Percentiles rank a stretch among this genome's conserved stretches.
Conservation (phyloP, 2,797 vertebrate species). For the Cynodonichthys magdalenae region DNA sequence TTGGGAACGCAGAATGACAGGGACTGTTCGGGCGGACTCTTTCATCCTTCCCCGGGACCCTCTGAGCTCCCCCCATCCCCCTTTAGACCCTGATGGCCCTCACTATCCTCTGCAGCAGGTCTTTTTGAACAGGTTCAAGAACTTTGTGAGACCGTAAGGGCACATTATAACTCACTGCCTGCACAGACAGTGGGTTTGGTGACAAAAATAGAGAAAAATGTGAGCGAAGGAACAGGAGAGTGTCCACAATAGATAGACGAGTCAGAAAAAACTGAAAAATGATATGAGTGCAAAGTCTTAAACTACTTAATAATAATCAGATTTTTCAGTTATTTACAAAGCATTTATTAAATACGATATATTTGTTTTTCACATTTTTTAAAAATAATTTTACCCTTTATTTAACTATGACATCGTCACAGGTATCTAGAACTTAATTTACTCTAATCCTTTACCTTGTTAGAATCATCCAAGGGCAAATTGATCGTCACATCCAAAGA, state of each 20-base stretch:
- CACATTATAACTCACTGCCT: constrained; percentile 67
- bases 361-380: not conserved
- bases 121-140: constrained; percentile 80
- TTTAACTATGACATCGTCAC: not conserved
- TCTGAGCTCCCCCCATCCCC: constrained; percentile 45
- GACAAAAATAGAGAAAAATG: constrained; percentile 54
- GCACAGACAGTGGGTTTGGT: constrained; percentile 42
- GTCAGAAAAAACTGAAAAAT: constrained; percentile 13
- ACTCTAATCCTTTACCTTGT: not conserved
- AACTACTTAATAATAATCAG: constrained; percentile 13
- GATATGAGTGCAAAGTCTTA: constrained; percentile 15
- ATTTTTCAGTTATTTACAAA: constrained; percentile 25
- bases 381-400: no score
- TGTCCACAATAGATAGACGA: not conserved
- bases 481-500: constrained; percentile 70
- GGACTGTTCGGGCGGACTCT: constrained; percentile 71
- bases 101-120: constrained; percentile 54
- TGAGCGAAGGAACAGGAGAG: constrained; percentile 29
- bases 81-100: constrained; percentile 62
- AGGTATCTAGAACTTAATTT: constrained; percentile 20
- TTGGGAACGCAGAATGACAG: constrained; percentile 81
- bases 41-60: constrained; percentile 76
- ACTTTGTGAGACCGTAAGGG: constrained; percentile 72
- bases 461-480: constrained; percentile 51
- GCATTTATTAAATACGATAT: not conserved